Evolutionary conservation across 1,140 invertebrate genomes (phyloP).

Genomic region (Drosophila rhopaloa): DNA sequence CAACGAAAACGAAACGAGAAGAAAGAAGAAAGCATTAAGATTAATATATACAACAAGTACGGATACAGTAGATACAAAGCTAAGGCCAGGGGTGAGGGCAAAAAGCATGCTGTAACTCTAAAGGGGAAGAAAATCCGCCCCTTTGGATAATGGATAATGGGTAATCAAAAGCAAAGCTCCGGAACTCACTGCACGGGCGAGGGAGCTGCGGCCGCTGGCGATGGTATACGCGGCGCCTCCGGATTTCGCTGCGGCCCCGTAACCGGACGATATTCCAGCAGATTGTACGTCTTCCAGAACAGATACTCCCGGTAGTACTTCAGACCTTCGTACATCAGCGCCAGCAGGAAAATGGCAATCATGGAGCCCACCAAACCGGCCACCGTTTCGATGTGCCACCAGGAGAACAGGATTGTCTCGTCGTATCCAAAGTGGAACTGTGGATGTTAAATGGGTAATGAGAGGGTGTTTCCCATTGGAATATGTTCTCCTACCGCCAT

Average conservation of each 20-base stretch:
- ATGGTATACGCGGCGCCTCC: slow-evolving; percentile 66
- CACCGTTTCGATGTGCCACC: slow-evolving; percentile 90
- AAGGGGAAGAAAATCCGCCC: background rate
- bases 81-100: slow-evolving; percentile 3
- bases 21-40: slow-evolving; percentile 59
- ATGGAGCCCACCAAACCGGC: slow-evolving; percentile 92
- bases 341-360: slow-evolving; percentile 93
- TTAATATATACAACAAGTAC: slow-evolving; percentile 54
- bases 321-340: slow-evolving; percentile 94
- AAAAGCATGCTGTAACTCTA: slow-evolving; percentile 10
- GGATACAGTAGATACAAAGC: slow-evolving; percentile 13
- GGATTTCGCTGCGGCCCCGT: slow-evolving; percentile 88
- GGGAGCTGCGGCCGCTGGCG: slow-evolving; percentile 68
- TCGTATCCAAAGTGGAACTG: slow-evolving; percentile 92
- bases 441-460: background rate
- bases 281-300: slow-evolving; percentile 92
- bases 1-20: slow-evolving; percentile 50
- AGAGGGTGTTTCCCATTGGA: background rate
- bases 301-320: slow-evolving; percentile 95
- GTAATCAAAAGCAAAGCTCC: slow-evolving; percentile 10
- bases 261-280: slow-evolving; percentile 89
- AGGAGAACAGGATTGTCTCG: slow-evolving; percentile 91
- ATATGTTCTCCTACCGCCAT: slow-evolving; percentile 65
- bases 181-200: slow-evolving; percentile 89
- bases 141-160: background rate